phyloP scores from a whole-genome alignment of 2,797 vertebrate genomes.

The Gambusia yucatana region DNA sequence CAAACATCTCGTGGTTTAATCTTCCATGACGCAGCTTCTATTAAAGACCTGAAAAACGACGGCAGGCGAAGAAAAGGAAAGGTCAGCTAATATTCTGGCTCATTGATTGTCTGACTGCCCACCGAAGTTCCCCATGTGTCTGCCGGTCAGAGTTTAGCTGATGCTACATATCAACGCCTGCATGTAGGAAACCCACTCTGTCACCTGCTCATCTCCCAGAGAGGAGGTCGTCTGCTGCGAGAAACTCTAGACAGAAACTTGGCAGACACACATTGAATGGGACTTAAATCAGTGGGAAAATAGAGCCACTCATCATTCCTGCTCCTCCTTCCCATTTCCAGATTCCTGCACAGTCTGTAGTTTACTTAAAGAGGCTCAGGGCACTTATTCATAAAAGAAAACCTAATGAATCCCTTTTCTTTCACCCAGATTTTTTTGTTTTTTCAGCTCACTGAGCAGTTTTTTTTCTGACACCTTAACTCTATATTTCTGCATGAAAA shows the following conservation, averaged over 20 bases:
- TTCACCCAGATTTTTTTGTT: not conserved
- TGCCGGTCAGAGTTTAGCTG: not conserved
- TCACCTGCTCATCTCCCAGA: not conserved
- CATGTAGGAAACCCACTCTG: not conserved
- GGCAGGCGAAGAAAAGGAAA: constrained; percentile 47
- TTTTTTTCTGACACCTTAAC: not conserved
- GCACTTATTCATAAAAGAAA: not conserved
- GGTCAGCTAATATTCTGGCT: constrained; percentile 41
- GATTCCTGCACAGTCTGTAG: not conserved
- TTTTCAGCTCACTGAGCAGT: not conserved
- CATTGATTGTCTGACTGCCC: constrained; percentile 4
- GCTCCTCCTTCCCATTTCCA: not conserved
- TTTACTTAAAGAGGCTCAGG: not conserved
- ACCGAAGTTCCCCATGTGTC: not conserved
- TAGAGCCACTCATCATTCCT: not conserved
- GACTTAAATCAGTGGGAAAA: not conserved
- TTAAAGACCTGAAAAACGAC: constrained; percentile 61
- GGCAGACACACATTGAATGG: not conserved
- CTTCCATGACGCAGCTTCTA: constrained; percentile 55
- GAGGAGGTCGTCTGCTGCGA: not conserved
- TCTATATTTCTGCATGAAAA: not conserved
- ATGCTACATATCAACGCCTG: not conserved
- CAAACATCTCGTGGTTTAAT: constrained; percentile 59
- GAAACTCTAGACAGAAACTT: not conserved
- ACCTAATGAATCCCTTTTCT: not conserved